Conservation (phyloP, 2,113 vertebrate genomes). For the Engystomops pustulosus region DNA sequence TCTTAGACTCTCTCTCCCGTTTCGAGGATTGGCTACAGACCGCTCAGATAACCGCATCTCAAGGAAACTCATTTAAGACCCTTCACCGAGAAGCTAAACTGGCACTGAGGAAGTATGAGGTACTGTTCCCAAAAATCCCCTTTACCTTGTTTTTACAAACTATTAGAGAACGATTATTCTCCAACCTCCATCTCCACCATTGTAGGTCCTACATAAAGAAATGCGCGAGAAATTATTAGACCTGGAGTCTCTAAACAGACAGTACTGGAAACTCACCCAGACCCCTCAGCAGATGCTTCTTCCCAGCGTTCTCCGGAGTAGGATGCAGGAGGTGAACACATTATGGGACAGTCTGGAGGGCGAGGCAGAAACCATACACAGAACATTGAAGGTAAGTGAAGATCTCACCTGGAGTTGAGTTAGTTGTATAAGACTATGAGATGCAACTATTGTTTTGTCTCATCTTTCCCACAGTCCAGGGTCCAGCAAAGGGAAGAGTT, state of each 20-base stretch:
- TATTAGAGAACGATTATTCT: no score
- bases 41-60: conserved; percentile 64
- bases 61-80: conserved; percentile 60
- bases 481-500: conserved; percentile 77
- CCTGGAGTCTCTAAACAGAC: conserved; percentile 72
- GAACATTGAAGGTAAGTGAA: conserved; percentile 67
- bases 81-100: conserved; percentile 67
- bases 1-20: conserved; percentile 72
- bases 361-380: conserved; percentile 63
- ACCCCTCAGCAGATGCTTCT: conserved; percentile 64
- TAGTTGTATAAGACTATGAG: not conserved
- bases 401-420: not conserved
- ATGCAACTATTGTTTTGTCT: not conserved
- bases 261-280: conserved; percentile 66
- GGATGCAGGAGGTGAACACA: conserved; percentile 65
- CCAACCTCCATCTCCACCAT: not conserved
- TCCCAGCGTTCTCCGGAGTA: conserved; percentile 62
- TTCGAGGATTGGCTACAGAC: conserved; percentile 74
- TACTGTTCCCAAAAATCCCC: conserved; percentile 45
- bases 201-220: conserved; percentile 70
- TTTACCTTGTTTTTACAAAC: not conserved
- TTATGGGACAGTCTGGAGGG: conserved; percentile 71
- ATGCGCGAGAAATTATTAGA: conserved; percentile 66
- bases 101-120: conserved; percentile 73
- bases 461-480: conserved; percentile 64